Conservation (phyloP, 2,888 invertebrate genomes). For the Brachynemurus nebulosus region DNA sequence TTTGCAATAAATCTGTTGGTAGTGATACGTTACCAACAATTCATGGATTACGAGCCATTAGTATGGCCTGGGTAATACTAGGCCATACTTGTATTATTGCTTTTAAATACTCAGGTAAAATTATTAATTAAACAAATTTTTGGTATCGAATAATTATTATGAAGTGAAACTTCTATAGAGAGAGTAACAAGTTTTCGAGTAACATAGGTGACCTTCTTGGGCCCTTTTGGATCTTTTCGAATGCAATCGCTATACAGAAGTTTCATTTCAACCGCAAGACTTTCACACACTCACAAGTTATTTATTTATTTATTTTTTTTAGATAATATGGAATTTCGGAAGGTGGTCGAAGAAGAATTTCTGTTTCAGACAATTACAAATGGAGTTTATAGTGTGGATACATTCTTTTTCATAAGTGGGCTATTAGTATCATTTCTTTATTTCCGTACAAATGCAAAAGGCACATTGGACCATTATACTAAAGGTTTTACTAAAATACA, state of each 20-base stretch:
- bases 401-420: conserved; percentile 70
- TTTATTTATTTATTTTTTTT: conserved; percentile 11
- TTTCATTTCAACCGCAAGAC: neutral
- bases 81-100: conserved; percentile 66
- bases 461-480: conserved; percentile 50
- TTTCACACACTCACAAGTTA: too few relatives aligned
- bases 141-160: too few relatives aligned
- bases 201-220: too few relatives aligned
- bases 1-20: conserved; percentile 65
- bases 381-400: conserved; percentile 68
- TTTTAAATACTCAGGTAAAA: conserved; percentile 60
- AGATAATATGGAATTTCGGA: conserved; percentile 62
- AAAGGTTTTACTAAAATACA: conserved; percentile 44
- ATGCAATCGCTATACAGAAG: neutral
- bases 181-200: too few relatives aligned
- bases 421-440: conserved; percentile 74
- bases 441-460: conserved; percentile 63
- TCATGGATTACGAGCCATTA: conserved; percentile 46
- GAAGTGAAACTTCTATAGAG: too few relatives aligned
- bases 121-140: too few relatives aligned
- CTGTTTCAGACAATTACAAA: conserved; percentile 67
- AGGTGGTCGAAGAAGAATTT: conserved; percentile 60
- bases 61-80: conserved; percentile 51
- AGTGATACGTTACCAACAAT: conserved; percentile 65
- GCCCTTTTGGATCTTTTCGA: too few relatives aligned